These are phyloP conservation scores for Linurgus olivaceus DNA, from an alignment of 2,797 vertebrate species.

Conservation along the genomic window DNA sequence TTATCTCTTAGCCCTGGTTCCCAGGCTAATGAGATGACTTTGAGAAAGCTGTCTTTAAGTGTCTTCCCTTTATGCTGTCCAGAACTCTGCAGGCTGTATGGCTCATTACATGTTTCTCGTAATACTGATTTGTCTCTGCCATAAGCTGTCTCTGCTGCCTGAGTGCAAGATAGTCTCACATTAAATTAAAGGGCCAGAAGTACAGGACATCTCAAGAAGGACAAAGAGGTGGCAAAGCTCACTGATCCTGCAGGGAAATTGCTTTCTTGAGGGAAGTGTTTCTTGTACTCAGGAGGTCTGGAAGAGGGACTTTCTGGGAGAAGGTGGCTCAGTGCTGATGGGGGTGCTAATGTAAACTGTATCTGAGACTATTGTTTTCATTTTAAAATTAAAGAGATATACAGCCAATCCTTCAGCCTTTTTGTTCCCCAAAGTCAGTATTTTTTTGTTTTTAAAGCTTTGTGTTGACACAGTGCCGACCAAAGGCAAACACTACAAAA, in stretches of 20 bases:
- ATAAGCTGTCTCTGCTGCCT: neutral
- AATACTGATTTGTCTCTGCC: neutral
- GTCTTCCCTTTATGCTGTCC: neutral
- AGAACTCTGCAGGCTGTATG: neutral
- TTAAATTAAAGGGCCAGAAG: neutral
- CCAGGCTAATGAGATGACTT: neutral
- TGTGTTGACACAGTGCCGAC: neutral
- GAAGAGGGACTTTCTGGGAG: neutral
- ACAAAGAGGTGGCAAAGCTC: neutral
- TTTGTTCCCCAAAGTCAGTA: neutral
- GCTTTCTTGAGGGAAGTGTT: neutral
- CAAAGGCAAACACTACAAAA: constrained; percentile 37
- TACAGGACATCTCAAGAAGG: neutral
- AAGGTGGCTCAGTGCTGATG: neutral
- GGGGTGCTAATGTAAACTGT: neutral
- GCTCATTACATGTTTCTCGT: neutral
- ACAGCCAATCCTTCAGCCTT: neutral
- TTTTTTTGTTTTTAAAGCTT: neutral
- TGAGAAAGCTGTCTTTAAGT: neutral
- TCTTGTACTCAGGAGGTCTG: neutral
- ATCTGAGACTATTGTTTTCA: neutral
- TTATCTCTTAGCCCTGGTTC: neutral
- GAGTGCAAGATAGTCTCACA: neutral
- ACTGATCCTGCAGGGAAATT: neutral
- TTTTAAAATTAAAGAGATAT: neutral